Base-by-base conservation (phyloP, 2,888 invertebrate genomes). In the Apocheima hispidaria region DNA sequence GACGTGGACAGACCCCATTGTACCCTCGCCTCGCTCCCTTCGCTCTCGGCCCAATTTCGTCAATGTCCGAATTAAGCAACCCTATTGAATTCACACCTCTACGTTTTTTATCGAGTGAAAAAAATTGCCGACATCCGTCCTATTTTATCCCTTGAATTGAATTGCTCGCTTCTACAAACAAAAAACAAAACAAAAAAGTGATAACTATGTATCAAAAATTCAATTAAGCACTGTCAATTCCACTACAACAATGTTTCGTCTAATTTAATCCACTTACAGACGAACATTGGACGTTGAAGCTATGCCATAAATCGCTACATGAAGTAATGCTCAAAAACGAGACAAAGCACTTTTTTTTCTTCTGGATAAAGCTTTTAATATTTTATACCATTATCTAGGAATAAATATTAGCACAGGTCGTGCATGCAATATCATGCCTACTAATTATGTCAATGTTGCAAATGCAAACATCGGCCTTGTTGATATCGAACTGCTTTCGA, bases 1-100 rank as follows among this genome's bases (percentile, higher is more conserved):
- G 83, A 84, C 77, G 81, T 74, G 83, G 83, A 84, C 83, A 78
- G 72, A 70, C 78, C 81, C 79, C 83, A 84, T 83, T 60, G 60
- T 60, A 46, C 55, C 57, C 63, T 69, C 70, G 64, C 69, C 56
- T 63, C 64, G 43, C 43, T 44, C 71, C 72, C 78, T 74, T 70
- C 71, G 58, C 71, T 58, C 72, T 56, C 68, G 66, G 72, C 73
- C 73, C 74, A 72, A 73, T 76, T 73, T 66, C 70, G 77, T 78
- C 78, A 76, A 82, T 74, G 77, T 74, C 74, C 73, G 76, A 82
- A 81, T 83, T 79, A 79, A 74, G 73, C 65, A 71, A 71, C 74
- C 70, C 73, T 70, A 77, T 78, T 76, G 70, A 79, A 74, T 81
- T 78, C 72, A 73, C 76, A 79, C 78, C 75, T 75, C 56, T 68